Base-by-base conservation (phyloP, 2,888 invertebrate species). In the Brassicogethes aeneus region DNA sequence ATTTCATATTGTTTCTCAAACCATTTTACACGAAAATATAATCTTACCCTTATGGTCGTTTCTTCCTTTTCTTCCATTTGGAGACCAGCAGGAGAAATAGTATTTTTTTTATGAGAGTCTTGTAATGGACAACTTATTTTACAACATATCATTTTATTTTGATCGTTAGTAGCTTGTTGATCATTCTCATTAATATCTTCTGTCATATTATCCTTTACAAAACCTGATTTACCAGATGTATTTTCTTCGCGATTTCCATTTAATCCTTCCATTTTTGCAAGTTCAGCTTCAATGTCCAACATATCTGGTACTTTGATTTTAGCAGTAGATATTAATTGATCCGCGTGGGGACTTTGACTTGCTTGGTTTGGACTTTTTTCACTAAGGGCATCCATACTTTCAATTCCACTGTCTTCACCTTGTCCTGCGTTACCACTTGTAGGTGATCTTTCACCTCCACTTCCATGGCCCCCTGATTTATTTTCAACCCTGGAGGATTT, bases 371-470 rank as follows among this genome's bases (percentile, higher is more conserved):
- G 17, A n/a, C n/a, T n/a, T 63, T 91, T 91, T 64, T 92, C 91
- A 14, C 90, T 90, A n/a, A 90, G 68, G 2, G 91, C 90, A 63
- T 92, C 91, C 91, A 91, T 90, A 29, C 89, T 89, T 65, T 91
- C 91, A 41, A 91, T 91, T 12, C 91, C 91, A 41, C 90, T 90
- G 67, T 91, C 90, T 62, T 91, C 91, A 34, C 89, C 89, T 56
- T 82, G 82, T 3, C 59, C 61, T 16, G 1, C 46, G 42, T 16
- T 40, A 40, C 23, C 48, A 30, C 60, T 59, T 2, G 67, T 66
- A 10, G 68, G 67, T n/a, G 68, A 68, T 16, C 68, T 55, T 12
- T 58, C 44, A 13, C 54, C 55, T 1, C 23, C 23, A n/a, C n/a
- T n/a, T 5, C 23, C 23, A 5, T 5, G 23, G 23, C 23, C 23